These are phyloP conservation scores for Nezara viridula DNA, from an alignment of 2,888 invertebrate genomes.

Conservation along the genomic window DNA sequence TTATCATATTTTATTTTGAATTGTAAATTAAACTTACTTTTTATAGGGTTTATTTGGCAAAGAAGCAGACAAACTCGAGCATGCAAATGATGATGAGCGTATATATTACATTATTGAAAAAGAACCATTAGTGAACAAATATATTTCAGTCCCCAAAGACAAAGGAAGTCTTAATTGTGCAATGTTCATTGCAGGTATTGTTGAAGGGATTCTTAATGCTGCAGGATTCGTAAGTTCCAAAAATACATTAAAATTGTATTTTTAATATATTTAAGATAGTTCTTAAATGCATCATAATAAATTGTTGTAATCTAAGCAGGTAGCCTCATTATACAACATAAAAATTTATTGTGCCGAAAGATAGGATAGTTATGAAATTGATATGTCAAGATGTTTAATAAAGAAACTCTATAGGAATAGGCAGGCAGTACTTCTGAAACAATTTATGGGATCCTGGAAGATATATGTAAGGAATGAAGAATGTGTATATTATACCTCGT, in stretches of 20 bases:
- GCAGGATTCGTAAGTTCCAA: conserved; percentile 90
- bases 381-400: neutral
- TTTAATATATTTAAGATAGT: neutral
- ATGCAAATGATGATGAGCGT: conserved; percentile 97
- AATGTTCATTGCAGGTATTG: conserved; percentile 97
- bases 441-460: no score
- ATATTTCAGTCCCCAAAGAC: conserved; percentile 97
- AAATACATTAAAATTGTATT: neutral
- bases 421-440: no score
- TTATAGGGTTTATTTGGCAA: conserved; percentile 92
- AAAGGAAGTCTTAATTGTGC: conserved; percentile 98
- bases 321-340: no score
- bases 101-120: conserved; percentile 99
- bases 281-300: neutral
- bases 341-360: no score
- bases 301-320: no score
- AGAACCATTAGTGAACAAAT: conserved; percentile 96
- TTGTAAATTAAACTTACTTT: neutral
- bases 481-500: no score
- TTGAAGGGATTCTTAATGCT: conserved; percentile 94
- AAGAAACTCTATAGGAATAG: no score
- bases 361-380: neutral
- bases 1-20: neutral
- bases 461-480: no score
- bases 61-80: conserved; percentile 98